Conservation (phyloP, 2,113 vertebrate genomes). For the Toxotes jaculatrix region DNA sequence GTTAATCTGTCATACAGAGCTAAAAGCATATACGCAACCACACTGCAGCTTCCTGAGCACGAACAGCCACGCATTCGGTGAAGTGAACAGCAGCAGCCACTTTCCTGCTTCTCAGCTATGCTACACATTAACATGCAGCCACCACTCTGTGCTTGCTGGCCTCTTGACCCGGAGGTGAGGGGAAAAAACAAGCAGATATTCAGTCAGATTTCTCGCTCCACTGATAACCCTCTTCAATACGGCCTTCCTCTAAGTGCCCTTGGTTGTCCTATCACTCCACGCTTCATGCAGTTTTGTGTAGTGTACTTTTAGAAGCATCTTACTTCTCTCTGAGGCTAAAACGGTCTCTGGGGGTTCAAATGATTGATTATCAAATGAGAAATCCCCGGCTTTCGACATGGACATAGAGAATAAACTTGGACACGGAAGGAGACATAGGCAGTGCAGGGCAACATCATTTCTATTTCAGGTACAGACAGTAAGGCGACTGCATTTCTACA, state of each 20-base stretch:
- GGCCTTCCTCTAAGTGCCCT: slow-evolving; percentile 74
- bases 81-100: slow-evolving; percentile 27
- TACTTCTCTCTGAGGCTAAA: slow-evolving; percentile 7
- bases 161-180: slow-evolving; percentile 74
- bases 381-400: slow-evolving; percentile 21
- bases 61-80: slow-evolving; percentile 12
- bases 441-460: not conserved
- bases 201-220: slow-evolving; percentile 80
- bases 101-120: slow-evolving; percentile 7
- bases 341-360: slow-evolving; percentile 31
- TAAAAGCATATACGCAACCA: slow-evolving; percentile 27
- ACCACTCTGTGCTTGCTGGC: slow-evolving; percentile 29
- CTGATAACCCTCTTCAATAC: slow-evolving; percentile 60
- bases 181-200: slow-evolving; percentile 63
- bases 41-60: slow-evolving; percentile 23
- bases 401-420: not conserved
- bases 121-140: slow-evolving; percentile 46
- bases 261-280: slow-evolving; percentile 60
- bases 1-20: slow-evolving; percentile 51
- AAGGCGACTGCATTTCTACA: not conserved
- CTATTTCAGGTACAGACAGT: not conserved
- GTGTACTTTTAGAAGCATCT: slow-evolving; percentile 46
- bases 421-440: not conserved
- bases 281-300: slow-evolving; percentile 23
- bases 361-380: slow-evolving; percentile 52